A percentile compares a stretch with the other conserved stretches of the same genome.
Conservation (phyloP, 2,888 invertebrate species). For the Amorpha juglandis region DNA sequence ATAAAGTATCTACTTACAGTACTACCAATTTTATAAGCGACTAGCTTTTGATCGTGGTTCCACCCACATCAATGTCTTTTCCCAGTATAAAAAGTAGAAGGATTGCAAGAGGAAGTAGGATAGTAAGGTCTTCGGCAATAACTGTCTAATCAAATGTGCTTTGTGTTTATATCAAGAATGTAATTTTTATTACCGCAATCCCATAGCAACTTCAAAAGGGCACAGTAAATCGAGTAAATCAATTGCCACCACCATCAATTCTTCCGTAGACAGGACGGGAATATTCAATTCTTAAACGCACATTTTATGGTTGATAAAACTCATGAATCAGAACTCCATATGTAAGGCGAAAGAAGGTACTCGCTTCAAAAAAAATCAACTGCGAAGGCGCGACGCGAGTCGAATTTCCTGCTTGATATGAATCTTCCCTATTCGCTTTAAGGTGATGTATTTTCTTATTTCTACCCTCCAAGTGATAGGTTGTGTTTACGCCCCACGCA, state of each 20-base stretch:
- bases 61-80: no score
- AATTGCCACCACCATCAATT: slow-evolving; percentile 65
- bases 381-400: slow-evolving; percentile 70
- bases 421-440: slow-evolving; percentile 83
- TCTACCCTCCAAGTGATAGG: slow-evolving; percentile 64
- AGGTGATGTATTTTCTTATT: slow-evolving; percentile 84
- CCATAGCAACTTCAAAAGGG: slow-evolving; percentile 28
- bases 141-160: no score
- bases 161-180: background rate
- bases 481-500: slow-evolving; percentile 45
- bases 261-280: slow-evolving; percentile 61
- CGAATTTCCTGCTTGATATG: slow-evolving; percentile 83
- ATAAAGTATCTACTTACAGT: no score
- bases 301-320: slow-evolving; percentile 82
- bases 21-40: no score
- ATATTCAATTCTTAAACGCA: slow-evolving; percentile 76
- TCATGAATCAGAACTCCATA: slow-evolving; percentile 82
- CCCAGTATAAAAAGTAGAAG: no score
- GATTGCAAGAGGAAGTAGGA: no score
- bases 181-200: no score
- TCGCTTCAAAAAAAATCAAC: slow-evolving; percentile 74
- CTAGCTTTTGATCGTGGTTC: no score
- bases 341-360: slow-evolving; percentile 71
- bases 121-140: no score
- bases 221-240: slow-evolving; percentile 37